Percentiles rank a stretch among this genome's conserved stretches.
Conservation (phyloP, 2,888 invertebrate genomes). For the Tiliacea citrago region DNA sequence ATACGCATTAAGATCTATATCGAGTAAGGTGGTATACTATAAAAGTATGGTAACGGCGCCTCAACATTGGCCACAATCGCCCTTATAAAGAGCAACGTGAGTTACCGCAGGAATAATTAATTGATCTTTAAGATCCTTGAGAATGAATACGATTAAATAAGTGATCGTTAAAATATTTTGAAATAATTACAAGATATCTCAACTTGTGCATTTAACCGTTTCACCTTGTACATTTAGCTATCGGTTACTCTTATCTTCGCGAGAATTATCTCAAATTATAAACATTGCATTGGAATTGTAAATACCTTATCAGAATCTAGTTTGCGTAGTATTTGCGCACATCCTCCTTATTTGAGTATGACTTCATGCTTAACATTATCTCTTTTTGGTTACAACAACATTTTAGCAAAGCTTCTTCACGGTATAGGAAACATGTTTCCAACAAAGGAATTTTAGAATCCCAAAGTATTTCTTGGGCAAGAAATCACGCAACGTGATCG, state of each 20-base stretch:
- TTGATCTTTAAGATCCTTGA: constrained; percentile 73
- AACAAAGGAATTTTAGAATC: constrained; percentile 79
- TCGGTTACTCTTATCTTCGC: constrained; percentile 55
- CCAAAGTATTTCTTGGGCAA: constrained; percentile 74
- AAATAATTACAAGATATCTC: constrained; percentile 66
- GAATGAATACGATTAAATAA: constrained; percentile 74
- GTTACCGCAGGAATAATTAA: constrained; percentile 80
- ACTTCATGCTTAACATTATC: constrained; percentile 31
- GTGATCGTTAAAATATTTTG: constrained; percentile 79
- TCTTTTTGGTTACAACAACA: constrained; percentile 51
- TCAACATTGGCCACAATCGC: constrained; percentile 74
- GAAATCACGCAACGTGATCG: constrained; percentile 80
- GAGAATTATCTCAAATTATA: constrained; percentile 60
- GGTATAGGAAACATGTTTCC: constrained; percentile 69
- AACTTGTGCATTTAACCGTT: constrained; percentile 45
- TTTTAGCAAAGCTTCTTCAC: constrained; percentile 57
- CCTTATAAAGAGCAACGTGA: constrained; percentile 77
- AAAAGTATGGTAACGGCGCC: constrained; percentile 74
- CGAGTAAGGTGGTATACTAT: constrained; percentile 70
- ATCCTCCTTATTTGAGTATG: constrained; percentile 49
- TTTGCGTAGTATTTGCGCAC: constrained; percentile 39
- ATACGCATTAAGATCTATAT: constrained; percentile 70
- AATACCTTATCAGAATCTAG: constrained; percentile 47
- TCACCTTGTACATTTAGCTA: constrained; percentile 50
- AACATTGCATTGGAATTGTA: constrained; percentile 54